These are phyloP conservation scores for Orchestia grillus DNA, from an alignment of 1,140 invertebrate species.

Conservation along the genomic window DNA sequence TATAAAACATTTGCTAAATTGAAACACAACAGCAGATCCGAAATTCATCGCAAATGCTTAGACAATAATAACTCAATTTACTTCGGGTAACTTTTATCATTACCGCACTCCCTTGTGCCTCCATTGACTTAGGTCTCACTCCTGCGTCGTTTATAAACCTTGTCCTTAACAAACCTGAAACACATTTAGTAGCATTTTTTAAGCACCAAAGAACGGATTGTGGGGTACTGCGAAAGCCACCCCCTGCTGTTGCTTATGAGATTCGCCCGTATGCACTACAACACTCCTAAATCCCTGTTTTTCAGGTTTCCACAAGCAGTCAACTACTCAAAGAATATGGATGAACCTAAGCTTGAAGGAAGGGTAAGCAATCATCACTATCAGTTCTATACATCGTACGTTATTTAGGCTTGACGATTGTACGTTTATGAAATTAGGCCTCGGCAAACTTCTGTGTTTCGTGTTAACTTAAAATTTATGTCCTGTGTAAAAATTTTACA, in stretches of 20 bases:
- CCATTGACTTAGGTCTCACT: neutral
- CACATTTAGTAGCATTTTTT: neutral
- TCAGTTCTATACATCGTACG: too few species aligned
- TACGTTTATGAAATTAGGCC: too few species aligned
- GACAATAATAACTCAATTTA: too few species aligned
- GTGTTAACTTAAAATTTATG: too few species aligned
- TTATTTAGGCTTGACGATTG: too few species aligned
- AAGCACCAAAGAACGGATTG: neutral
- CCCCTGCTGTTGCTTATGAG: neutral
- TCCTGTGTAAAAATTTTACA: too few species aligned
- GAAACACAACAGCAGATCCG: too few species aligned
- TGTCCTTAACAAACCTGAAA: neutral
- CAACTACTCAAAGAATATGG: neutral
- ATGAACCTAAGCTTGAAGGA: conserved; percentile 11
- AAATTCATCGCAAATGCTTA: too few species aligned
- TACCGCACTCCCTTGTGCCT: neutral
- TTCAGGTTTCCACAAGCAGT: neutral
- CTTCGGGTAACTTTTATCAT: neutral
- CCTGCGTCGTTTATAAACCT: neutral
- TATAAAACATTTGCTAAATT: too few species aligned
- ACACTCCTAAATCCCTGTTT: neutral
- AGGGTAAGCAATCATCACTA: conserved; percentile 10
- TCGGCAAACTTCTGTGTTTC: too few species aligned
- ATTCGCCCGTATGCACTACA: neutral
- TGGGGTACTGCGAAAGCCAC: neutral